Evolutionary conservation across 2,888 invertebrate genomes (phyloP), one percentile per base, ranked within the genome.

Genomic region (Teinopalpus imperialis): DNA sequence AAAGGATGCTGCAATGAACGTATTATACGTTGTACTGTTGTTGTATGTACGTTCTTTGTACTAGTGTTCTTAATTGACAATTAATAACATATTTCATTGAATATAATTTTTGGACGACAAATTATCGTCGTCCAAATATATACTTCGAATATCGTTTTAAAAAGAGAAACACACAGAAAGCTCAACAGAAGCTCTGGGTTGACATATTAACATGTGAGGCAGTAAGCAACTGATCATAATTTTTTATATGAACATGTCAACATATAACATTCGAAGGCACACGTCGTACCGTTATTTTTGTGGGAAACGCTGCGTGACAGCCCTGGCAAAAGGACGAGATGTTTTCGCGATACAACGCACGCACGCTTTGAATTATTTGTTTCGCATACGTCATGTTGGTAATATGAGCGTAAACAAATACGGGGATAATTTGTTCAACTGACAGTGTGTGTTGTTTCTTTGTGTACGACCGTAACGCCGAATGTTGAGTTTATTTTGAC

Each of bases 171-270:
- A n/a, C n/a, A n/a, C n/a, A n/a, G n/a, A n/a, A n/a, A n/a, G n/a
- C n/a, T n/a, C n/a, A n/a, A n/a, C 42, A 55, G 29, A 36, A 54
- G 32, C 42, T 29, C 30, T 41, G 31, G 35, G 27, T 48, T 44
- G 52, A 51, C 52, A 57, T 66, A 69, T 74, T 71, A 72, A 68
- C 74, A 72, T 73, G 71, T 65, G 65, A 61, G 61, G 59, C 57
- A 59, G 35, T 35, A 42, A 14, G 35, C 23, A 66, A 54, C 50
- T 49, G 66, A 61, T 76, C 77, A 72, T 80, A 79, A 80, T 71
- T 78, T 79, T 80, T 80, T 79, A 80, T 77, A 73, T 66, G 66
- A 67, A 66, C 69, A 56, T 61, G 69, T 61, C 68, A 69, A 72
- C 67, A 66, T 57, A 61, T 57, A 60, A 53, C 57, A 56, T 56